Percentiles rank a stretch among this genome's conserved stretches.
Conservation (phyloP, 2,888 invertebrate species). For the Noctuana brunneofusca region DNA sequence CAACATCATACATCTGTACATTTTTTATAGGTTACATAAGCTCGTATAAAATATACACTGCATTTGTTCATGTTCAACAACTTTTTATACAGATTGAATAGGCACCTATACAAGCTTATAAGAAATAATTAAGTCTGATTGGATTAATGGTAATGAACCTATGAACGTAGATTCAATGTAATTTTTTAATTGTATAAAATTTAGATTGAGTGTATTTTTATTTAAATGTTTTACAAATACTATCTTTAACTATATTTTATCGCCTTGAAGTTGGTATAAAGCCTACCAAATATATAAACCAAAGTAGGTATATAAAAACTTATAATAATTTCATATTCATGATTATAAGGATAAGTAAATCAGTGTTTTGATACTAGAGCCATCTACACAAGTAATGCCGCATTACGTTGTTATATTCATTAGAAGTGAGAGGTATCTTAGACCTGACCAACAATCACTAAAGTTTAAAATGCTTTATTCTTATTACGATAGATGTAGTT, state of each 20-base stretch:
- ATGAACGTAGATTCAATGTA: too few relatives aligned
- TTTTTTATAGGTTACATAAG: neutral
- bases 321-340: neutral
- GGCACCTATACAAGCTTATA: too few relatives aligned
- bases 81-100: constrained; percentile 11
- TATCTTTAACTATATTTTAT: too few relatives aligned
- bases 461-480: neutral
- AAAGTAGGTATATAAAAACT: neutral
- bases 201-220: too few relatives aligned
- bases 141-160: too few relatives aligned
- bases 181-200: too few relatives aligned
- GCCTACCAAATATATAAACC: too few relatives aligned
- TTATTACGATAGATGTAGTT: neutral
- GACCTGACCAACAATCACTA: too few relatives aligned
- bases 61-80: constrained; percentile 9
- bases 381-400: neutral
- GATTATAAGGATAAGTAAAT: neutral
- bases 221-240: too few relatives aligned
- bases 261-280: too few relatives aligned
- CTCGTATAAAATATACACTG: neutral
- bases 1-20: neutral
- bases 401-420: neutral
- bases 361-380: neutral
- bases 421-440: neutral
- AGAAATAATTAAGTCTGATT: too few relatives aligned